These are phyloP conservation scores for Gasterosteus nipponicus DNA, from an alignment of 2,113 vertebrate species.

Conservation along the genomic window DNA sequence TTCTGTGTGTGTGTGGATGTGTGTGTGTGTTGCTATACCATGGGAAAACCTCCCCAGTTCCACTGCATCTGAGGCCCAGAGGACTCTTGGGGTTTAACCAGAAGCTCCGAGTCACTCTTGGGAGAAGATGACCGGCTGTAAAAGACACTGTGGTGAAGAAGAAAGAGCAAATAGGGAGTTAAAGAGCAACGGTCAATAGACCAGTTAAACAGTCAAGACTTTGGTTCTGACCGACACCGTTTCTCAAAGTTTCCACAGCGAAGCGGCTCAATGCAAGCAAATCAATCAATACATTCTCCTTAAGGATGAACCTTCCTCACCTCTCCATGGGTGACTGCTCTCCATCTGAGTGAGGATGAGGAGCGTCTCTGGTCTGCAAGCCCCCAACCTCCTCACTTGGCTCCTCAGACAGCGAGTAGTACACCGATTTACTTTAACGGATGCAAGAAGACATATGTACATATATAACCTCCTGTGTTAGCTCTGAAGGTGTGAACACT, in stretches of 20 bases:
- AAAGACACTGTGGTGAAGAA: constrained; percentile 66
- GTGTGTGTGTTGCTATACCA: constrained; percentile 72
- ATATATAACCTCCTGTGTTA: neutral
- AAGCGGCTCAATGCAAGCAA: neutral
- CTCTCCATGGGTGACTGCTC: constrained; percentile 77
- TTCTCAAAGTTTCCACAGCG: neutral
- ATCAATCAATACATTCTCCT: rapidly evolving
- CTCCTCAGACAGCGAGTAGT: constrained; percentile 80
- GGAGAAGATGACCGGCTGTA: constrained; percentile 75
- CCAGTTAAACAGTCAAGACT: neutral
- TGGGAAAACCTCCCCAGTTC: constrained; percentile 92
- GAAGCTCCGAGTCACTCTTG: constrained; percentile 94
- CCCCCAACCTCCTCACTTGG: constrained; percentile 54
- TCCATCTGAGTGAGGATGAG: constrained; percentile 84
- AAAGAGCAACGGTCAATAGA: neutral
- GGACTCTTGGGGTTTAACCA: constrained; percentile 79
- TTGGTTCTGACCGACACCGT: neutral
- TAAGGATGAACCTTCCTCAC: constrained; percentile 66
- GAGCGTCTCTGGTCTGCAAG: constrained; percentile 55
- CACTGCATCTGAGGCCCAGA: constrained; percentile 87
- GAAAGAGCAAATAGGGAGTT: neutral
- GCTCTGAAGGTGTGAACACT: neutral
- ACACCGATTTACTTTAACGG: constrained; percentile 78
- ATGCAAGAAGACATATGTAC: constrained; percentile 9
- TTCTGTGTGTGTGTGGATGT: neutral